Percentiles rank a stretch among this genome's conserved stretches.
Evolutionary conservation across 2,888 invertebrate species (phyloP).

Genomic region (Plagodis pulveraria): DNA sequence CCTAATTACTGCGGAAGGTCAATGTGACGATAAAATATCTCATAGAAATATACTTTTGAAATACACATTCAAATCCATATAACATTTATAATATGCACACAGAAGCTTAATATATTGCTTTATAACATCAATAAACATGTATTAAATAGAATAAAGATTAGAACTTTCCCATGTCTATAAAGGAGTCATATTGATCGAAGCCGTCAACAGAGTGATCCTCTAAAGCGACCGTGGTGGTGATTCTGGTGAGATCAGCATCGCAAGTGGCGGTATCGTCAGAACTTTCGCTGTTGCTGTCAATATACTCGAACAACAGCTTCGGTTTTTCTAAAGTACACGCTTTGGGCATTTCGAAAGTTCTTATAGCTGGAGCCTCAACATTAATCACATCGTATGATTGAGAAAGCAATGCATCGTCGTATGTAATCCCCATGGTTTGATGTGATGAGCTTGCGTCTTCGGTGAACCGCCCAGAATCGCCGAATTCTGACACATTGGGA

Average conservation of each 20-base stretch:
- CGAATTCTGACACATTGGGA: constrained; percentile 67
- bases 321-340: constrained; percentile 36
- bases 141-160: constrained; percentile 43
- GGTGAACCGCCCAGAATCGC: constrained; percentile 74
- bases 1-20: constrained; percentile 45
- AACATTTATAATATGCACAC: constrained; percentile 53
- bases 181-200: constrained; percentile 81
- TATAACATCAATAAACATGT: constrained; percentile 41
- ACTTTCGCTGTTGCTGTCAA: constrained; percentile 70
- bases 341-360: constrained; percentile 45
- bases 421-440: constrained; percentile 54
- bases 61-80: constrained; percentile 46
- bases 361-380: constrained; percentile 50
- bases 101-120: constrained; percentile 57
- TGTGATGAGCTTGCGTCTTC: constrained; percentile 73
- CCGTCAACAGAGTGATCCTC: constrained; percentile 65
- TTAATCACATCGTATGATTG: constrained; percentile 67
- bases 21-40: constrained; percentile 21
- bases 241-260: constrained; percentile 48
- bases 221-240: constrained; percentile 6
- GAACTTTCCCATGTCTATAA: constrained; percentile 83
- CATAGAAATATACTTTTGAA: constrained; percentile 39
- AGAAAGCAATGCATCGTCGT: constrained; percentile 74
- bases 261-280: constrained; percentile 72
- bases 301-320: constrained; percentile 63